phyloP scores from a whole-genome alignment of 2,797 vertebrate species.

The Rhabdophis nuchalis region DNA sequence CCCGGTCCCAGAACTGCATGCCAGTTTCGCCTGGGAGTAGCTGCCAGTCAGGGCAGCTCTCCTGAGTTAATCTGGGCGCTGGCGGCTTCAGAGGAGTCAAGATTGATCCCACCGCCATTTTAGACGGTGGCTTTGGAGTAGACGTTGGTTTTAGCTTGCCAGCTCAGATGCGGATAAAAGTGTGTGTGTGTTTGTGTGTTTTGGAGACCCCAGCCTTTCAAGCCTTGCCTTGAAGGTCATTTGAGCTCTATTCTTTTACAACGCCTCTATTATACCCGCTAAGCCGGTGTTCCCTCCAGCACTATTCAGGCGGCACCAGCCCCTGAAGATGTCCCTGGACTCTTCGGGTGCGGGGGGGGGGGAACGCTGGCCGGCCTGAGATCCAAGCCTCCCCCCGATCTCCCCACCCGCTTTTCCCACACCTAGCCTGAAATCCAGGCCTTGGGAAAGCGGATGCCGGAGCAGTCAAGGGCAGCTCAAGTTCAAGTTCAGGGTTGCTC shows the following conservation, averaged over 20 bases:
- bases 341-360: not conserved
- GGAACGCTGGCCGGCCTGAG: not conserved
- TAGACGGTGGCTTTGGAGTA: not conserved
- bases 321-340: not conserved
- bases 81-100: no score
- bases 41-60: not conserved
- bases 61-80: no score
- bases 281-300: not conserved
- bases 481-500: slow-evolving; percentile 82
- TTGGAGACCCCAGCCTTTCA: not conserved
- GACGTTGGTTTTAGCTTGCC: not conserved
- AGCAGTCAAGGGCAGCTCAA: slow-evolving; percentile 49
- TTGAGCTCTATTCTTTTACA: not conserved
- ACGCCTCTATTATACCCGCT: not conserved
- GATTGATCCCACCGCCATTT: not conserved
- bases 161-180: not conserved
- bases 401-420: not conserved
- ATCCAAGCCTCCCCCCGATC: not conserved
- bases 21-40: not conserved
- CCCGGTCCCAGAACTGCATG: not conserved
- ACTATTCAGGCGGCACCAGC: not conserved
- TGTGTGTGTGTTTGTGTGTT: not conserved
- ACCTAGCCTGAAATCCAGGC: not conserved
- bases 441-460: slow-evolving; percentile 30
- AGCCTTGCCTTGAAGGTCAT: not conserved